Conservation (phyloP, 2,113 vertebrate species). For the Platysternon megacephalum region DNA sequence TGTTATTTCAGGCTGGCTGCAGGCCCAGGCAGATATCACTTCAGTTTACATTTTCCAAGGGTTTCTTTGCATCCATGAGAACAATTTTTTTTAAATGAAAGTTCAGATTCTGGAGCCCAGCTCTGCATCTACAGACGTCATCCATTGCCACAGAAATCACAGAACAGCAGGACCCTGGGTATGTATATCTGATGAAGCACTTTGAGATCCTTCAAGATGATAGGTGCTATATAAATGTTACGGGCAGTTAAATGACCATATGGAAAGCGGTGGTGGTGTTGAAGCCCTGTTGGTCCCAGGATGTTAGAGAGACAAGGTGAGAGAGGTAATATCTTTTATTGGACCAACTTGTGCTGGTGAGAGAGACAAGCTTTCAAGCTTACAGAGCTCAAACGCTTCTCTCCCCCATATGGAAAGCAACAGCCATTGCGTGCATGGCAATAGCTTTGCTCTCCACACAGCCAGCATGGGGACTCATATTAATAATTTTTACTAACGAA, state of each 20-base stretch:
- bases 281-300: too few relatives aligned
- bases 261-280: background rate
- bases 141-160: background rate
- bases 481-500: conserved; percentile 56
- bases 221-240: background rate
- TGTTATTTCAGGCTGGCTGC: background rate
- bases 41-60: conserved; percentile 16
- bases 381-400: background rate
- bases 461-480: conserved; percentile 9
- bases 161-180: background rate
- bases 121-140: background rate
- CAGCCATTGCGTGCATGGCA: background rate
- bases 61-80: background rate
- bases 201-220: conserved; percentile 4
- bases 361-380: background rate
- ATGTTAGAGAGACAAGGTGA: too few relatives aligned
- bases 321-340: too few relatives aligned
- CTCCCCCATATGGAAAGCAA: background rate
- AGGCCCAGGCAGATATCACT: background rate
- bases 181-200: rapidly evolving
- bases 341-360: background rate
- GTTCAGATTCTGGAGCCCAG: background rate
- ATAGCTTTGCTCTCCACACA: background rate
- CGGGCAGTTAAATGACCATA: background rate
- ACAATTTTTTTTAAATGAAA: background rate